phyloP scores from a whole-genome alignment of 2,113 vertebrate species.

The Crotalus viridis region DNA sequence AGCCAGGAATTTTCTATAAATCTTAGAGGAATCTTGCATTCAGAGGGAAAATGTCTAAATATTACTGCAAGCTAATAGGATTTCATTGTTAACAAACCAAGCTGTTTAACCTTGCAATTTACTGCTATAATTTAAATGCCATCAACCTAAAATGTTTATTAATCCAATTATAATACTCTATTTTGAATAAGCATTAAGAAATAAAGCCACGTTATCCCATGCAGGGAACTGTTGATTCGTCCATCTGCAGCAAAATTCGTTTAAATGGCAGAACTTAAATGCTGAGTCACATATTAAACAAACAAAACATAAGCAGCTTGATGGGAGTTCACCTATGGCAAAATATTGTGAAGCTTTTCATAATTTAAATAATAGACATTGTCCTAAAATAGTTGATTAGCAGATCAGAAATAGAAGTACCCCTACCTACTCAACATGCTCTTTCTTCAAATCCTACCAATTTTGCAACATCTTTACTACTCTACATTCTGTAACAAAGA shows the following conservation, averaged over 20 bases:
- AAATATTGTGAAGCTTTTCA: slow-evolving; percentile 21
- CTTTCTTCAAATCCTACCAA: slow-evolving; percentile 15
- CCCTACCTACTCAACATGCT: neutral
- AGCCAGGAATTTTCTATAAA: slow-evolving; percentile 38
- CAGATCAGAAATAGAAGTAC: slow-evolving; percentile 28
- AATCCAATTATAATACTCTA: slow-evolving; percentile 31
- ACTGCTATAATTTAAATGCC: slow-evolving; percentile 48
- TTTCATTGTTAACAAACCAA: slow-evolving; percentile 20
- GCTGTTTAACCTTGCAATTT: slow-evolving; percentile 26
- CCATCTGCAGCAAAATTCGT: neutral
- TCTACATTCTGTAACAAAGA: neutral
- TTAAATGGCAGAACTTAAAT: slow-evolving; percentile 19
- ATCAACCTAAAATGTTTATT: slow-evolving; percentile 40
- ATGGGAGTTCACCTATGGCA: slow-evolving; percentile 15
- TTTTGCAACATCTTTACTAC: slow-evolving; percentile 20
- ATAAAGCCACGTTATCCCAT: slow-evolving; percentile 22
- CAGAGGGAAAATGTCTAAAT: neutral
- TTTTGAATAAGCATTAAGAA: slow-evolving; percentile 46
- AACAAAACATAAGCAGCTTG: slow-evolving; percentile 21
- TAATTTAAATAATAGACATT: neutral
- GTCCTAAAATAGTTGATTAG: slow-evolving; percentile 6
- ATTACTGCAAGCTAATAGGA: neutral
- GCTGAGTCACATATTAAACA: slow-evolving; percentile 14
- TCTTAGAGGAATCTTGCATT: slow-evolving; percentile 10
- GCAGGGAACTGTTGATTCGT: slow-evolving; percentile 31